phyloP scores from a whole-genome alignment of 2,888 invertebrate genomes.

The Epicampocera succincta region DNA sequence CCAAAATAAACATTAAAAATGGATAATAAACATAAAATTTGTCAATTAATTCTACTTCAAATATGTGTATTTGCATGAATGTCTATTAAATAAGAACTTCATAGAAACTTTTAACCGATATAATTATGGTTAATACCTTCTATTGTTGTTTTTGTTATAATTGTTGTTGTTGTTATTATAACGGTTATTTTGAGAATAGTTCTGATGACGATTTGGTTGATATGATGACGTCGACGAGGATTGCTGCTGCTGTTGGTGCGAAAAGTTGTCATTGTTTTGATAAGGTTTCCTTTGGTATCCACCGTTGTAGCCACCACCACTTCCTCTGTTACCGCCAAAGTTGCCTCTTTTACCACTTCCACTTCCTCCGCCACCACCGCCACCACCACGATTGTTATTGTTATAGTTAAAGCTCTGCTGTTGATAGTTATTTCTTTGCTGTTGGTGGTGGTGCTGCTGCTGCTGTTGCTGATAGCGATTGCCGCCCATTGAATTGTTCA shows the following conservation, averaged over 20 bases:
- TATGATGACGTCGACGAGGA: slow-evolving; percentile 15
- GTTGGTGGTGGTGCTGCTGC: background rate
- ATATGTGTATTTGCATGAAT: no score
- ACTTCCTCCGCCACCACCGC: no score
- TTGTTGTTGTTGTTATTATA: slow-evolving; percentile 32
- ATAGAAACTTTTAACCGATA: no score
- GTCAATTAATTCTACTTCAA: no score
- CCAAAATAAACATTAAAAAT: no score
- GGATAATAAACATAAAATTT: no score
- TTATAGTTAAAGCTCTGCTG: slow-evolving; percentile 58
- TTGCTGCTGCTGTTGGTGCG: slow-evolving; percentile 43
- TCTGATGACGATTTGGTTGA: slow-evolving; percentile 46
- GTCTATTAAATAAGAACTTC: no score
- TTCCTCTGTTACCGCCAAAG: background rate
- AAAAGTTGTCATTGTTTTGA: slow-evolving; percentile 38
- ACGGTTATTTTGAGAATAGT: slow-evolving; percentile 39
- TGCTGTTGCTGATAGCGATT: slow-evolving; percentile 62
- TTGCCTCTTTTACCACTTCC: slow-evolving; percentile 13
- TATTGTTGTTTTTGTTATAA: slow-evolving; percentile 41
- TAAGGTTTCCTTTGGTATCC: slow-evolving; percentile 35
- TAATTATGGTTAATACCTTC: slow-evolving; percentile 54
- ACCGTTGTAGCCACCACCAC: slow-evolving; percentile 13
- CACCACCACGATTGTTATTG: slow-evolving; percentile 36
- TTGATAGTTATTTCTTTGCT: slow-evolving; percentile 56
- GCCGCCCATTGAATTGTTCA: slow-evolving; percentile 83